Evolutionary conservation across 2,888 invertebrate genomes (phyloP), one percentile per base, ranked within the genome.

Genomic region (Tuta absoluta): DNA sequence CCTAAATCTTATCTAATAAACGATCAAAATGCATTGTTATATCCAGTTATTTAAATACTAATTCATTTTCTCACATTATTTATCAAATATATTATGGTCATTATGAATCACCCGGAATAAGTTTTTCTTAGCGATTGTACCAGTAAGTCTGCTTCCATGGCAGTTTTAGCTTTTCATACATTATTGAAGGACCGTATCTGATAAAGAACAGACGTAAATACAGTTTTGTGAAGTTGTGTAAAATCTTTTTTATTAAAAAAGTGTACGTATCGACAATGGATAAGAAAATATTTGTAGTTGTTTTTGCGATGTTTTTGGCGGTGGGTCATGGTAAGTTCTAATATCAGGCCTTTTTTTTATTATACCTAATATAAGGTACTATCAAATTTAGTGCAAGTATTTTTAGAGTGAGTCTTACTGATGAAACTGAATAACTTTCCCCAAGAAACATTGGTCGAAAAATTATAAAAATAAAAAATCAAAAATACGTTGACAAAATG

Each of bases 131-230:
- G 63, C 73, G 79, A 77, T 61, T 73, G 75, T 85, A 90, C 90
- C 81, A 80, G 88, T 84, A 82, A 73, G 76, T 82, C 87, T 74
- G 73, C 75, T 74, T 81, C 80, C 72, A 76, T 77, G 80, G 76
- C 71, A 77, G 77, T 71, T 66, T 68, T 66, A 74, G 73, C 74
- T 75, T 80, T 38, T 71, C 68, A 72, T 75, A 51, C 19, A 51
- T 76, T 75, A 28, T 33, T 72, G 69, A 71, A 71, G 71, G 63
- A 68, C 65, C 70, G 69, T 70, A 71, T 65, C 33, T 56, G 51
- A 67, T 63, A 65, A 64, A 53, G 49, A 62, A 67, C 68, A 68
- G 65, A 70, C 72, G 66, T 59, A 71, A 64, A 70, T 65, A 67
- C 51, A 58, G 45, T 49, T 38, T n/a, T 14, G 33, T 28, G 56